These are phyloP conservation scores for Rhinogobius similis DNA, from an alignment of 2,113 vertebrate genomes.

Conservation along the genomic window DNA sequence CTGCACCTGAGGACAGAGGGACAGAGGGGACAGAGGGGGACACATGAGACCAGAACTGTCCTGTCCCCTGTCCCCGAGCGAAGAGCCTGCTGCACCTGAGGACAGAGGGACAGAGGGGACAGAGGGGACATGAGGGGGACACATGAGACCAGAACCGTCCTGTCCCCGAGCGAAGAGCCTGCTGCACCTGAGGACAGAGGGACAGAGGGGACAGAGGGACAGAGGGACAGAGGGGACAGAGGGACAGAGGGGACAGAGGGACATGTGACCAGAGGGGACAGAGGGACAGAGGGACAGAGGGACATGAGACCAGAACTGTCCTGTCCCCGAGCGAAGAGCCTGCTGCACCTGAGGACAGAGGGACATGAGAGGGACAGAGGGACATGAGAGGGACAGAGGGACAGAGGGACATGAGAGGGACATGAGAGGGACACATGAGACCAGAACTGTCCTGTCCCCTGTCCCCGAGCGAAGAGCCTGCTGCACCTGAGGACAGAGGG, in stretches of 20 bases:
- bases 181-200: constrained; percentile 83
- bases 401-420: no score
- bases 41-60: constrained; percentile 82
- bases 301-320: constrained; percentile 81
- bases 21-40: neutral
- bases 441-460: constrained; percentile 84
- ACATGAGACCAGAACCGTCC: constrained; percentile 83
- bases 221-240: neutral
- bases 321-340: constrained; percentile 84
- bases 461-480: constrained; percentile 86
- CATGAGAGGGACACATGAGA: constrained; percentile 43
- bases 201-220: neutral
- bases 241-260: neutral
- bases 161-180: constrained; percentile 84
- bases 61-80: constrained; percentile 81
- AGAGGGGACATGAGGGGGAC: neutral
- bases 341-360: constrained; percentile 84
- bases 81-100: constrained; percentile 91
- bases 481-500: constrained; percentile 83
- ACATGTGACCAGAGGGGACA: no score
- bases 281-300: neutral
- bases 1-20: constrained; percentile 83
- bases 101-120: neutral
- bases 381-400: no score
- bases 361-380: neutral